A percentile compares a stretch with the other conserved stretches of the same genome.
These are phyloP conservation scores for Sinocyclocheilus maitianheensis DNA, from an alignment of 2,113 vertebrate genomes.

Conservation along the genomic window DNA sequence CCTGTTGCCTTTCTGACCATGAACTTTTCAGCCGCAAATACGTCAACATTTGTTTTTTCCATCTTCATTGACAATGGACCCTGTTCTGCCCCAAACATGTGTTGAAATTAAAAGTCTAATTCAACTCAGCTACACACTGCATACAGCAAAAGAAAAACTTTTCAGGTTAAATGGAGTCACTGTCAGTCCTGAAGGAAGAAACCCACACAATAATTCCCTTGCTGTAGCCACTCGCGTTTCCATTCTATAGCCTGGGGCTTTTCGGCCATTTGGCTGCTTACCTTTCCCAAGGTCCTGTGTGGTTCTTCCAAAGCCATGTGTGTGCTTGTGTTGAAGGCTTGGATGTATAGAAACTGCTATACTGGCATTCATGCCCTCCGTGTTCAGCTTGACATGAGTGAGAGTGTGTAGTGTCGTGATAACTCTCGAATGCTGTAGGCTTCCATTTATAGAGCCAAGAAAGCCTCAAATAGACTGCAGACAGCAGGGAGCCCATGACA, in stretches of 20 bases:
- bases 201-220: not conserved
- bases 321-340: constrained; percentile 54
- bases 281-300: constrained; percentile 60
- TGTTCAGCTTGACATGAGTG: constrained; percentile 69
- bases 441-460: constrained; percentile 94
- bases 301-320: constrained; percentile 75
- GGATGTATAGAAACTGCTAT: constrained; percentile 59
- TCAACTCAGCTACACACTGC: not conserved
- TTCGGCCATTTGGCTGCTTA: constrained; percentile 57
- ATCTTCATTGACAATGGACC: not conserved
- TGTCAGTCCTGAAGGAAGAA: not conserved
- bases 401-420: constrained; percentile 74
- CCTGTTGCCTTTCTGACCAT: not conserved
- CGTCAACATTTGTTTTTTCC: not conserved
- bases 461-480: constrained; percentile 86
- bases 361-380: constrained; percentile 68
- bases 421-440: constrained; percentile 76
- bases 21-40: constrained; percentile 3
- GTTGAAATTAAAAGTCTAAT: not conserved
- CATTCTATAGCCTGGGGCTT: not conserved
- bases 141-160: not conserved
- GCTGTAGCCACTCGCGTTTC: not conserved
- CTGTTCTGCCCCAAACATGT: not conserved
- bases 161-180: not conserved
- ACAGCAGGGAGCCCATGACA: constrained; percentile 81